Evolutionary conservation across 2,888 invertebrate genomes (phyloP).

Genomic region (Hermaeophaga mercurialis): DNA sequence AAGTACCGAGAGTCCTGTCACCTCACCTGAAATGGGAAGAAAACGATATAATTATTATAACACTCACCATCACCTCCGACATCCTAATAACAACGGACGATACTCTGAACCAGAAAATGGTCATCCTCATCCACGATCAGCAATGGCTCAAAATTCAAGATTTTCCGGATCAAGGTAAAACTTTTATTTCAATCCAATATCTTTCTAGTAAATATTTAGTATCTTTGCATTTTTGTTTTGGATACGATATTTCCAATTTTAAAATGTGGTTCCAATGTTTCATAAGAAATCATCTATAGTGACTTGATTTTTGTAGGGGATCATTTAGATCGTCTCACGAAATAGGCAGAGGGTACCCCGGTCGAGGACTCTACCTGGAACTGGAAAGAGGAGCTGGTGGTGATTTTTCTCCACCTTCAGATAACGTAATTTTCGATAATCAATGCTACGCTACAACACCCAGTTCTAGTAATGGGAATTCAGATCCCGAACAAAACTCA

Average conservation of each 20-base stretch:
- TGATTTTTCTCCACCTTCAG: slow-evolving; percentile 83
- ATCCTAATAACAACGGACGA: slow-evolving; percentile 62
- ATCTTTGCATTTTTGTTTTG: too few relatives aligned
- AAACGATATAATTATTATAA: slow-evolving; percentile 75
- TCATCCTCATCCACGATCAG: slow-evolving; percentile 61
- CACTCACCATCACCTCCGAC: slow-evolving; percentile 67
- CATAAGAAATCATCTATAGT: too few relatives aligned
- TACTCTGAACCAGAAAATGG: slow-evolving; percentile 60
- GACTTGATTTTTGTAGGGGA: slow-evolving; percentile 29
- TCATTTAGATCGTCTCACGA: slow-evolving; percentile 71
- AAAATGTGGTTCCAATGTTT: too few relatives aligned
- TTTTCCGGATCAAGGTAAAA: slow-evolving; percentile 67
- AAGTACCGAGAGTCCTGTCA: slow-evolving; percentile 85
- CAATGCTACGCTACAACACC: slow-evolving; percentile 95
- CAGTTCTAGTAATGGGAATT: slow-evolving; percentile 91
- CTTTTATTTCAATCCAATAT: neutral
- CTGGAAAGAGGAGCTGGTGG: slow-evolving; percentile 70
- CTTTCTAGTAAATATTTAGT: too few relatives aligned
- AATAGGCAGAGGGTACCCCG: slow-evolving; percentile 73
- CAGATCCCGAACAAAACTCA: slow-evolving; percentile 78
- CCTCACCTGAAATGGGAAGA: slow-evolving; percentile 88
- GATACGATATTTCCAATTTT: too few relatives aligned
- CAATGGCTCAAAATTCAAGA: slow-evolving; percentile 69
- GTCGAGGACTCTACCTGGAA: slow-evolving; percentile 78
- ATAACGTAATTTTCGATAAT: slow-evolving; percentile 93